Conservation (phyloP, 1,140 invertebrate species). For the Nasonia vitripennis region DNA sequence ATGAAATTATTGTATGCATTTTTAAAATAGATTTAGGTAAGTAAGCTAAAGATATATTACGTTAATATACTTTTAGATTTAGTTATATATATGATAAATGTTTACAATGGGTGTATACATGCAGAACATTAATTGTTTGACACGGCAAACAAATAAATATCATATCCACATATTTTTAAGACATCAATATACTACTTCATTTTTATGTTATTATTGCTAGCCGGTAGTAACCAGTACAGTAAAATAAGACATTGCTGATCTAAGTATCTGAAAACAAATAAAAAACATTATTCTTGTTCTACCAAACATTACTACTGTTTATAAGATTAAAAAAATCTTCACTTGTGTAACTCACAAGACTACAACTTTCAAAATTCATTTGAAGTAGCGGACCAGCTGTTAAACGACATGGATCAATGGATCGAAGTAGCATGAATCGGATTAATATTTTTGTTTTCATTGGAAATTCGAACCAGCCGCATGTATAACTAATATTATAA, state of each 20-base stretch:
- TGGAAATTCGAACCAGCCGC: conserved; percentile 7
- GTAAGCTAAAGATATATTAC: too few species aligned
- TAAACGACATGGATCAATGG: background rate
- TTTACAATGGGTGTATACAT: too few species aligned
- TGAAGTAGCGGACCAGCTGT: conserved; percentile 2
- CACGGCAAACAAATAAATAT: too few species aligned
- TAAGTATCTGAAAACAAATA: conserved; percentile 5
- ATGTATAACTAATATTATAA: background rate
- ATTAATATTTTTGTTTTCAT: conserved; percentile 7
- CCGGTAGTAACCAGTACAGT: background rate
- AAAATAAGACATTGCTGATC: conserved; percentile 19
- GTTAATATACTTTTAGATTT: too few species aligned
- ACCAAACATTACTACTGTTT: background rate
- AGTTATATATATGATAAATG: too few species aligned
- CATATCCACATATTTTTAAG: too few species aligned
- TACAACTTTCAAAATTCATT: conserved; percentile 18
- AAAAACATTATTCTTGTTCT: background rate
- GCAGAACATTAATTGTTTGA: too few species aligned
- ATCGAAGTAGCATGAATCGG: background rate
- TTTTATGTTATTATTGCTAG: background rate
- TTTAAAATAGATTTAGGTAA: too few species aligned
- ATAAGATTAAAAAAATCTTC: background rate
- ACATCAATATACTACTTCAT: too few species aligned
- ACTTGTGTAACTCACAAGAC: background rate
- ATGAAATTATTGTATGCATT: too few species aligned